Conservation (phyloP, 2,888 invertebrate species). For the Lepidocyrtoides sp. region DNA sequence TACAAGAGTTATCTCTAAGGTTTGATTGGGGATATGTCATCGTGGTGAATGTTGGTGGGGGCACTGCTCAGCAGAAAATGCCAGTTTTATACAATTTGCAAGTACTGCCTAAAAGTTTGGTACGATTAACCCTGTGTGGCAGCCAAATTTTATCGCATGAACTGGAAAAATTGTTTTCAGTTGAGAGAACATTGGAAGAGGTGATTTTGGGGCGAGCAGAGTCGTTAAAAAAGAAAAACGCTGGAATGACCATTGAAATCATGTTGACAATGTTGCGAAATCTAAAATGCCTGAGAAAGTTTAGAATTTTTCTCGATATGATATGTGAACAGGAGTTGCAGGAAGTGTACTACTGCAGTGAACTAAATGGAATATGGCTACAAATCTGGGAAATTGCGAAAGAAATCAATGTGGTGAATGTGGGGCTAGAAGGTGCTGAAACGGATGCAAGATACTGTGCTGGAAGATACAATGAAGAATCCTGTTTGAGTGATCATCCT, state of each 20-base stretch:
- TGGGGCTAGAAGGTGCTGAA: background rate
- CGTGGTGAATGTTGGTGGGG: slow-evolving; percentile 71
- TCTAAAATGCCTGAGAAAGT: slow-evolving; percentile 33
- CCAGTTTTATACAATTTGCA: slow-evolving; percentile 54
- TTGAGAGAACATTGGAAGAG: slow-evolving; percentile 36
- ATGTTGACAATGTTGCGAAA: slow-evolving; percentile 52
- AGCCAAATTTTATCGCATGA: slow-evolving; percentile 86
- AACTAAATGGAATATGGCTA: slow-evolving; percentile 55
- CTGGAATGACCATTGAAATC: slow-evolving; percentile 63
- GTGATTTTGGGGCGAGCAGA: slow-evolving; percentile 54
- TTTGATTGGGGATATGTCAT: slow-evolving; percentile 62
- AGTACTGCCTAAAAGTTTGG: slow-evolving; percentile 93
- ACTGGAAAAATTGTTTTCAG: slow-evolving; percentile 17
- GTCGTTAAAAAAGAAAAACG: slow-evolving; percentile 44
- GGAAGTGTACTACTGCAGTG: slow-evolving; percentile 51
- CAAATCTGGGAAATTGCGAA: slow-evolving; percentile 51
- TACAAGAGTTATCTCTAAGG: slow-evolving; percentile 63
- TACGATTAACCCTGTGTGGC: slow-evolving; percentile 90
- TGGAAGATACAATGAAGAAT: slow-evolving; percentile 2
- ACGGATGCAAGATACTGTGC: slow-evolving; percentile 55
- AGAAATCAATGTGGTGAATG: slow-evolving; percentile 15
- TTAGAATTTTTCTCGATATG: slow-evolving; percentile 59
- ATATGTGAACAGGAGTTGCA: slow-evolving; percentile 40
- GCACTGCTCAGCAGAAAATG: slow-evolving; percentile 30
- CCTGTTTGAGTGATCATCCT: slow-evolving; percentile 26